Percentiles rank a stretch among this genome's conserved stretches.
Evolutionary conservation across 2,888 invertebrate species (phyloP).

Genomic region (Toxonevra muliebris): DNA sequence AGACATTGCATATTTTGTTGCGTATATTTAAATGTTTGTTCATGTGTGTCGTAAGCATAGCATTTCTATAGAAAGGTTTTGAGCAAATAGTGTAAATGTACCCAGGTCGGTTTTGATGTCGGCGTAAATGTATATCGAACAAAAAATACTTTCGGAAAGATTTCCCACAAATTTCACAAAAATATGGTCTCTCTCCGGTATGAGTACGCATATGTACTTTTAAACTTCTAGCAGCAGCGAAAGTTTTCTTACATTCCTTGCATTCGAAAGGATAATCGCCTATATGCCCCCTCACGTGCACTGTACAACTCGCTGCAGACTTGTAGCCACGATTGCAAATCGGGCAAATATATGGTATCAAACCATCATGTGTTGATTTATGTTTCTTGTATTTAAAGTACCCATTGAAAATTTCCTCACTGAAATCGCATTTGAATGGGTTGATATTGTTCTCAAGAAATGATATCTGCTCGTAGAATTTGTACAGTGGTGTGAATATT

Average conservation of each 20-base stretch:
- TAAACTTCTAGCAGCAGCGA: slow-evolving; percentile 48
- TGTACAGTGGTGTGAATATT: too few relatives aligned
- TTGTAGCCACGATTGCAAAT: slow-evolving; percentile 51
- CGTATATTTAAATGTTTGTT: slow-evolving; percentile 50
- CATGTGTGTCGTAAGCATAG: slow-evolving; percentile 51
- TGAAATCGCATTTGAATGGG: slow-evolving; percentile 51
- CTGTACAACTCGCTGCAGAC: slow-evolving; percentile 52
- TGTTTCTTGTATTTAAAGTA: slow-evolving; percentile 33
- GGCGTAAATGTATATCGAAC: slow-evolving; percentile 47
- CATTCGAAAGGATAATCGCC: slow-evolving; percentile 53
- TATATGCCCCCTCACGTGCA: slow-evolving; percentile 55
- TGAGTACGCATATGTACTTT: slow-evolving; percentile 51
- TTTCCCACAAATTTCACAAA: slow-evolving; percentile 51
- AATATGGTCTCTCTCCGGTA: slow-evolving; percentile 54
- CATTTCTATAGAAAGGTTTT: slow-evolving; percentile 52
- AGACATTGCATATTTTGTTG: slow-evolving; percentile 46
- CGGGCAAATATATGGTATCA: slow-evolving; percentile 40
- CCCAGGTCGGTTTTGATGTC: slow-evolving; percentile 38
- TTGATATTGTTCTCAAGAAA: slow-evolving; percentile 44
- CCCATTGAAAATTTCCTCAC: slow-evolving; percentile 34
- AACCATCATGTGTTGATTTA: slow-evolving; percentile 40
- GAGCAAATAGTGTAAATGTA: slow-evolving; percentile 47
- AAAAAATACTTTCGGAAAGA: slow-evolving; percentile 46
- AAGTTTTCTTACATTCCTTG: slow-evolving; percentile 49
- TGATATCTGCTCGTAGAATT: too few relatives aligned